Conservation (phyloP, 1,140 invertebrate species). For the Calosoma granatense region DNA sequence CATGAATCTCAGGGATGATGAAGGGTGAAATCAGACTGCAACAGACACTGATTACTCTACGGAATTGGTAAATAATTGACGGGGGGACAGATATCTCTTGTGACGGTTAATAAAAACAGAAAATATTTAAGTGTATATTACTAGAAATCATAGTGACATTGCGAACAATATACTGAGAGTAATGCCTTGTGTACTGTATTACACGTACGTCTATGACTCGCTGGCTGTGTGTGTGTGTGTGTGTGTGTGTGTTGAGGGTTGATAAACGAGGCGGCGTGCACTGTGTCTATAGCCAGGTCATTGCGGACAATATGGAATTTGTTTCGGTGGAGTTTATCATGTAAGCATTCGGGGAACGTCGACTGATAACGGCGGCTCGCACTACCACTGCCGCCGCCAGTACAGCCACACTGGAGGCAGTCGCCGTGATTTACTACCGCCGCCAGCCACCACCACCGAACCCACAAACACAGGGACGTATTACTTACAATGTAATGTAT, state of each 20-base stretch:
- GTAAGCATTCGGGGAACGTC: slow-evolving; percentile 4
- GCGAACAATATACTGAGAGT: too few relatives aligned
- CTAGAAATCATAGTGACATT: too few relatives aligned
- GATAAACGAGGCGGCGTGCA: not conserved
- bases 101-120: too few relatives aligned
- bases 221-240: too few relatives aligned
- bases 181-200: too few relatives aligned
- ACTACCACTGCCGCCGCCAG: not conserved
- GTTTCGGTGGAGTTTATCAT: slow-evolving; percentile 5
- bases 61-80: too few relatives aligned
- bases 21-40: too few relatives aligned
- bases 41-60: too few relatives aligned
- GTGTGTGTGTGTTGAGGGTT: not conserved
- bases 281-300: not conserved
- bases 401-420: not conserved
- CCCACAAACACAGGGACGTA: not conserved
- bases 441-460: not conserved
- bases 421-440: not conserved
- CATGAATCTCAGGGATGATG: too few relatives aligned
- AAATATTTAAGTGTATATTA: too few relatives aligned
- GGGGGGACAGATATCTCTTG: too few relatives aligned
- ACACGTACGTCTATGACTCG: too few relatives aligned
- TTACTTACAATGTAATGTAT: not conserved
- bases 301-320: slow-evolving; percentile 8
- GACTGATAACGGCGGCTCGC: not conserved